Evolutionary conservation across 2,888 invertebrate genomes (phyloP).

Genomic region (Acronicta alni): DNA sequence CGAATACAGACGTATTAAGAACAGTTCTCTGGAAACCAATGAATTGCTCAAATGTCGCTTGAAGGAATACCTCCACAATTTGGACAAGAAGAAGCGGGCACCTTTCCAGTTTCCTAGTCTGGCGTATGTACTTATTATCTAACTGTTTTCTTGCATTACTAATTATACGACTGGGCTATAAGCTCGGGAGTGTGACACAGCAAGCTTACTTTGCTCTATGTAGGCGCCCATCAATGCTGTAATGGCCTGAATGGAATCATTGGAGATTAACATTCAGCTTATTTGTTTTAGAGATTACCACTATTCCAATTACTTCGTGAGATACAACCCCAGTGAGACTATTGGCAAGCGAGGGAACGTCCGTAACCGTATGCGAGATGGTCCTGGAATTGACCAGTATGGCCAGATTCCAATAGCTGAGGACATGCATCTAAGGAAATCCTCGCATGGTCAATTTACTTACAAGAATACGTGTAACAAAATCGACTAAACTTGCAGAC

Average conservation of each 20-base stretch:
- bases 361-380: neutral
- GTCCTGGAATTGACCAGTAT: conserved; percentile 20
- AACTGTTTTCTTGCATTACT: no score
- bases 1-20: conserved; percentile 5
- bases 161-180: no score
- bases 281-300: conserved; percentile 26
- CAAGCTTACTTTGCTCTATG: no score
- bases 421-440: conserved; percentile 9
- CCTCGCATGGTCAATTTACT: no score
- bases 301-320: conserved; percentile 6
- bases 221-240: no score
- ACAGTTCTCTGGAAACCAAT: conserved; percentile 23
- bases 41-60: conserved; percentile 16
- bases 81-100: neutral
- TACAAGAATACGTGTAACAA: neutral
- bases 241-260: no score
- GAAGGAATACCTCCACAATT: conserved; percentile 1
- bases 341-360: neutral
- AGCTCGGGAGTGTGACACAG: no score
- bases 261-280: no score
- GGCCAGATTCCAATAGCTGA: conserved; percentile 25
- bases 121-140: neutral
- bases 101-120: conserved; percentile 6
- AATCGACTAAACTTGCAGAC: no score
- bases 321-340: conserved; percentile 7